Evolutionary conservation across 2,888 invertebrate species (phyloP).

Genomic region (Dione juno): DNA sequence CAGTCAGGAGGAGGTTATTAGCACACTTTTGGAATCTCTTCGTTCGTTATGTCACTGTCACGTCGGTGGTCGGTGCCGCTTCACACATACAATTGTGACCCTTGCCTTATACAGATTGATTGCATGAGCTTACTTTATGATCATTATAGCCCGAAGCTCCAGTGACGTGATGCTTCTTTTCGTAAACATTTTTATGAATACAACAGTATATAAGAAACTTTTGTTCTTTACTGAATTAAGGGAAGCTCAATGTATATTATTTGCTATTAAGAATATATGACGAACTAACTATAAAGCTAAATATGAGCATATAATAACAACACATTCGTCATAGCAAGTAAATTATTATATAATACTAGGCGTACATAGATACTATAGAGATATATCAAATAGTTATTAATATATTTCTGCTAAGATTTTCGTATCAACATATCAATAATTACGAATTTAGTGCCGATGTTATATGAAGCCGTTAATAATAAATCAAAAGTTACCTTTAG

Average conservation of each 20-base stretch:
- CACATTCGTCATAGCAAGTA: no score
- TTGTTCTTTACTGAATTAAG: not conserved
- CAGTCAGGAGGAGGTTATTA: conserved; percentile 57
- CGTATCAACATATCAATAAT: not conserved
- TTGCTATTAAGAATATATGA: no score
- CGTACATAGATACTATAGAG: no score
- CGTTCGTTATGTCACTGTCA: conserved; percentile 55
- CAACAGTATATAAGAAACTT: not conserved
- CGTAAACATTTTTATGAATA: not conserved
- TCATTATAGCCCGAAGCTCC: conserved; percentile 36
- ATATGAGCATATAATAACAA: no score
- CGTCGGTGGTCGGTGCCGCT: conserved; percentile 21
- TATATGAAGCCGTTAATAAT: not conserved
- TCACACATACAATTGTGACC: conserved; percentile 52
- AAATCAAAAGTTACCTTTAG: conserved; percentile 59
- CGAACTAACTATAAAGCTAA: no score
- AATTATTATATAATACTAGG: no score
- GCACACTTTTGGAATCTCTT: conserved; percentile 61
- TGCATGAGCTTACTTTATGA: conserved; percentile 43
- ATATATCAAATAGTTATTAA: no score
- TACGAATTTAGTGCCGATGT: not conserved
- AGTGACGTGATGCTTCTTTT: conserved; percentile 31
- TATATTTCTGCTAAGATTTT: no score
- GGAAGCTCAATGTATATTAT: not conserved
- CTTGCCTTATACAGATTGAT: conserved; percentile 62